Percentiles rank a stretch among this genome's conserved stretches.
Evolutionary conservation across 2,113 vertebrate genomes (phyloP).

Genomic region (Crocuta crocuta): DNA sequence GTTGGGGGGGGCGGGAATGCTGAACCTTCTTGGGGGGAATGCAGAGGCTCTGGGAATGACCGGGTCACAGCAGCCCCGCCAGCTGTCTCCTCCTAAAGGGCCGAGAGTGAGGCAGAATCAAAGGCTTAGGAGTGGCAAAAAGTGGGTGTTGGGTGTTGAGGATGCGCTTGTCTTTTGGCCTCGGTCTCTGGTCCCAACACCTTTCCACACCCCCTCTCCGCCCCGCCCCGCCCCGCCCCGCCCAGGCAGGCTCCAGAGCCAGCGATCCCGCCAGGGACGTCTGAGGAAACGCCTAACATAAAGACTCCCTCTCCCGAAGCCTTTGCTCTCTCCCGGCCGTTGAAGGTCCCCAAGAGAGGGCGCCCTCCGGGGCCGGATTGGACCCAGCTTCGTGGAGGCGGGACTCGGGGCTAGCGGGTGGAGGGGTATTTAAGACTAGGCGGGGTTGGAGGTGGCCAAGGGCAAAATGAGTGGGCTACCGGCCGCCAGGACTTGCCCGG

Average conservation of each 20-base stretch:
- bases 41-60: not conserved
- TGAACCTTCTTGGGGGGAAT: not conserved
- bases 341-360: slow-evolving; percentile 6
- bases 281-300: slow-evolving; percentile 19
- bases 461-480: slow-evolving; percentile 60
- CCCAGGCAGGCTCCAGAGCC: not conserved
- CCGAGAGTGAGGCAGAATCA: not conserved
- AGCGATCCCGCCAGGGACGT: not conserved
- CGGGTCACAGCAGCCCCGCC: not conserved
- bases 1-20: not conserved
- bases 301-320: not conserved
- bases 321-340: not conserved
- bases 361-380: slow-evolving; percentile 47
- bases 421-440: slow-evolving; percentile 56
- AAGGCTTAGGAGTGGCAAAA: not conserved
- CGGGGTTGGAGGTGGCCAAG: not conserved
- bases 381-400: slow-evolving; percentile 54
- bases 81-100: not conserved
- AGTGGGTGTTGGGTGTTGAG: not conserved
- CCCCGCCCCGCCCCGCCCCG: too few species aligned
- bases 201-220: not conserved
- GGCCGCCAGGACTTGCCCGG: not conserved
- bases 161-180: not conserved
- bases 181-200: not conserved
- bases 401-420: not conserved